A percentile compares a stretch with the other conserved stretches of the same genome.
Evolutionary conservation across 2,888 invertebrate genomes (phyloP).

Genomic region (Clivina fossor): DNA sequence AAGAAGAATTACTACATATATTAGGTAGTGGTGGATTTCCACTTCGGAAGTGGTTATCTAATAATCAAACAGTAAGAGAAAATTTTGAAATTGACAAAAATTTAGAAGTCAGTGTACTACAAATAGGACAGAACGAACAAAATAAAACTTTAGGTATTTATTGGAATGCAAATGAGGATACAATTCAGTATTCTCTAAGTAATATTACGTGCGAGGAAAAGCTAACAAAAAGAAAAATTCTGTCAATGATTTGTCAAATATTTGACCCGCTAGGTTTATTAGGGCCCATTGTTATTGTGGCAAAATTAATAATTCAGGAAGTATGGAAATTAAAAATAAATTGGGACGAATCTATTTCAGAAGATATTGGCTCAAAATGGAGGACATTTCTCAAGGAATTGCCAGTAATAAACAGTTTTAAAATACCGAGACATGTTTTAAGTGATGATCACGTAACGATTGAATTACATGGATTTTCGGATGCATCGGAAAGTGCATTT

Average conservation of each 20-base stretch:
- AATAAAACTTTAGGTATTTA: too few relatives aligned
- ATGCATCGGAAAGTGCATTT: constrained; percentile 41
- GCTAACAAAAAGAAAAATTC: not conserved
- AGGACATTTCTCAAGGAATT: too few relatives aligned
- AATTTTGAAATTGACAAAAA: too few relatives aligned
- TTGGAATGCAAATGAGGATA: too few relatives aligned
- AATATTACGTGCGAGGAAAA: too few relatives aligned
- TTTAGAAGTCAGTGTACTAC: too few relatives aligned
- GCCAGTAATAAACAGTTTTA: constrained; percentile 3
- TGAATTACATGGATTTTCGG: constrained; percentile 41
- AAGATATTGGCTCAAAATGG: not conserved
- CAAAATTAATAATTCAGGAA: constrained; percentile 6
- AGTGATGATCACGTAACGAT: constrained; percentile 5
- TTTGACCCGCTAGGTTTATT: constrained; percentile 13
- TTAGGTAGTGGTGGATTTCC: too few relatives aligned
- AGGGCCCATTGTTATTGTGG: not conserved
- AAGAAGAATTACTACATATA: too few relatives aligned
- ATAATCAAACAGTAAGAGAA: too few relatives aligned
- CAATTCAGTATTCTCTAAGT: too few relatives aligned
- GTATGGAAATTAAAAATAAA: not conserved
- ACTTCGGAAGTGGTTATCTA: too few relatives aligned
- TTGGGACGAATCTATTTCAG: constrained; percentile 4
- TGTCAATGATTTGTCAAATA: not conserved
- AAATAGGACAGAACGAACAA: too few relatives aligned
- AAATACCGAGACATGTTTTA: constrained; percentile 9